Evolutionary conservation across 1,140 invertebrate genomes (phyloP).

Genomic region (Amphibalanus amphitrite): DNA sequence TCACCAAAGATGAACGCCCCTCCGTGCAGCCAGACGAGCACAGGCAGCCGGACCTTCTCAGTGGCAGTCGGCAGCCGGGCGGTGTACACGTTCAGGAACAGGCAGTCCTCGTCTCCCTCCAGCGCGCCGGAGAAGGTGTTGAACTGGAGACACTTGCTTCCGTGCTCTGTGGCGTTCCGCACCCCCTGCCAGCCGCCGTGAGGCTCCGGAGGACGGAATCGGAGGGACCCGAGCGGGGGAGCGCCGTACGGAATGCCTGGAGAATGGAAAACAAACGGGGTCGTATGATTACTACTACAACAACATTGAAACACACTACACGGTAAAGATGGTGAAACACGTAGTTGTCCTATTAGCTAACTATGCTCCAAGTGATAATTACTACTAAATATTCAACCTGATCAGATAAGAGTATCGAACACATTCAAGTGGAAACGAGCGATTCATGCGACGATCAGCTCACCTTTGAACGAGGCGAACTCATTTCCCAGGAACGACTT

Average conservation of each 20-base stretch:
- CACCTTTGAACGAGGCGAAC: background rate
- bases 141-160: background rate
- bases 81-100: slow-evolving; percentile 5
- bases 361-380: no score
- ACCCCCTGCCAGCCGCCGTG: background rate
- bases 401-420: no score
- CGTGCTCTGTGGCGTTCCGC: background rate
- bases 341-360: background rate
- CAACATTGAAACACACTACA: no score
- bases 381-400: no score
- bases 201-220: background rate
- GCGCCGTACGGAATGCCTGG: background rate
- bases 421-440: no score
- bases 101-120: slow-evolving; percentile 4
- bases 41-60: slow-evolving; percentile 14
- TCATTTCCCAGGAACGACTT: background rate
- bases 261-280: background rate
- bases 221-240: background rate
- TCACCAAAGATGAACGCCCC: slow-evolving; percentile 16
- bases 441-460: no score
- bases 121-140: background rate
- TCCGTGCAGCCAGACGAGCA: slow-evolving; percentile 23
- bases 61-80: background rate
- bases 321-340: background rate
- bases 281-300: no score